Evolutionary conservation across 2,888 invertebrate genomes (phyloP), one percentile per base, ranked within the genome.

Genomic region (Furcula furcula): DNA sequence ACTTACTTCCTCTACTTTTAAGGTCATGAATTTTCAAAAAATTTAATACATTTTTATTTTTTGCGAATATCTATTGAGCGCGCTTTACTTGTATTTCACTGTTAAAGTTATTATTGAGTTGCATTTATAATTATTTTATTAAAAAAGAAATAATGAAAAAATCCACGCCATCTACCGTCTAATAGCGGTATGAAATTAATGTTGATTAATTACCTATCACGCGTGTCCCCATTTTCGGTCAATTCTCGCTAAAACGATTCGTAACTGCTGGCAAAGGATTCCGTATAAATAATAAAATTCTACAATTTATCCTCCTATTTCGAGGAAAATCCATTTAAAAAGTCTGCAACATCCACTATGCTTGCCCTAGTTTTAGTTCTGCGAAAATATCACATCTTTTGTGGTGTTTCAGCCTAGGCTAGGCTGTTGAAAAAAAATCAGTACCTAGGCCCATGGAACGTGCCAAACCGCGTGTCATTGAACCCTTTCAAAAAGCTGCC

Each of bases 391-490:
- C 49, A 64, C 63, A 55, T 73, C 77, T 76, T 80, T 82, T 81
- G 80, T 79, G 52, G 61, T 67, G 65, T 70, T 70, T 70, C 62
- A 43, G 40, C 55, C 43, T 64, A 65, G n/a, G n/a, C 56, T 60
- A 54, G 57, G 62, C 64, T 52, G 55, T 64, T 65, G 62, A 62
- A 65, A 78, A 84, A 82, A 83, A 85, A 78, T 77, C 67, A 65
- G 75, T 74, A n/a, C n/a, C n/a, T n/a, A 73, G 78, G 79, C 79
- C 63, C 48, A 58, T 52, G 56, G 58, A 65, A 70, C 76, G 81
- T 83, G 85, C 86, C 85, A 86, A 86, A 85, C 80, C 68, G 53
- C 64, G 73, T 76, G 86, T 85, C 86, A 81, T 68, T 85, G 86
- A 87, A 83, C 86, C 62, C 68, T 59, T 67, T 74, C 74, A 69